phyloP scores from a whole-genome alignment of 2,797 vertebrate genomes.

The Megalops cyprinoides region DNA sequence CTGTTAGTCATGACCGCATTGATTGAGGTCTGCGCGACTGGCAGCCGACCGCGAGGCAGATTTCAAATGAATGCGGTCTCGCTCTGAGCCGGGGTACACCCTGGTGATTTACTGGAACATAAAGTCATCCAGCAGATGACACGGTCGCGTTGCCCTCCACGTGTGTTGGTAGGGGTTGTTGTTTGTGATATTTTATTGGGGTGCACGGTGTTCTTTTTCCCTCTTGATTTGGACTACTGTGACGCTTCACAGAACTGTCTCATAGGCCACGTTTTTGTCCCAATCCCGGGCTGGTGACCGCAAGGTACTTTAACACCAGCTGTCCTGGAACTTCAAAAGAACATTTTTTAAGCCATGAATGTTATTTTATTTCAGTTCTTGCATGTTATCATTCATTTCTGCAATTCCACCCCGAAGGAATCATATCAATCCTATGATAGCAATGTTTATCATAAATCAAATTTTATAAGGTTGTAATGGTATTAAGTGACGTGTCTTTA shows the following conservation, averaged over 20 bases:
- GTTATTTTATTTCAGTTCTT: too few species aligned
- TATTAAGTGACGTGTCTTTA: not conserved
- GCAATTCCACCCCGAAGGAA: not conserved
- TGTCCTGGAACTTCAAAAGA: not conserved
- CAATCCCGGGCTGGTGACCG: not conserved
- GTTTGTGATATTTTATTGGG: conserved; percentile 39
- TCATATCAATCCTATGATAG: not conserved
- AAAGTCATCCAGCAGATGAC: conserved; percentile 59
- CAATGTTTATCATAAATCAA: not conserved
- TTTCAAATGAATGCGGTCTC: conserved; percentile 64
- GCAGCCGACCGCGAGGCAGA: conserved; percentile 45
- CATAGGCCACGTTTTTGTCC: not conserved
- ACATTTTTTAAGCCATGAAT: too few species aligned
- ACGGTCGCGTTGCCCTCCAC: conserved; percentile 41
- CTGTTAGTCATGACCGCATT: conserved; percentile 58
- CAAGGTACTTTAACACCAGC: not conserved
- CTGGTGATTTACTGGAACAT: conserved; percentile 67
- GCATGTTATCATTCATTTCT: too few species aligned
- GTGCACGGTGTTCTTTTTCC: conserved; percentile 49
- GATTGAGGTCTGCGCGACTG: conserved; percentile 50
- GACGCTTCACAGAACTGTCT: conserved; percentile 19
- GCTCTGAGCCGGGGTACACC: conserved; percentile 62
- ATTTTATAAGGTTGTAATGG: too few species aligned
- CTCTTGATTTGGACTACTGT: conserved; percentile 24
- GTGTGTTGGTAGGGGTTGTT: conserved; percentile 51